Percentiles rank a stretch among this genome's conserved stretches.
Evolutionary conservation across 2,888 invertebrate species (phyloP).

Genomic region (Odontocerum albicorne): DNA sequence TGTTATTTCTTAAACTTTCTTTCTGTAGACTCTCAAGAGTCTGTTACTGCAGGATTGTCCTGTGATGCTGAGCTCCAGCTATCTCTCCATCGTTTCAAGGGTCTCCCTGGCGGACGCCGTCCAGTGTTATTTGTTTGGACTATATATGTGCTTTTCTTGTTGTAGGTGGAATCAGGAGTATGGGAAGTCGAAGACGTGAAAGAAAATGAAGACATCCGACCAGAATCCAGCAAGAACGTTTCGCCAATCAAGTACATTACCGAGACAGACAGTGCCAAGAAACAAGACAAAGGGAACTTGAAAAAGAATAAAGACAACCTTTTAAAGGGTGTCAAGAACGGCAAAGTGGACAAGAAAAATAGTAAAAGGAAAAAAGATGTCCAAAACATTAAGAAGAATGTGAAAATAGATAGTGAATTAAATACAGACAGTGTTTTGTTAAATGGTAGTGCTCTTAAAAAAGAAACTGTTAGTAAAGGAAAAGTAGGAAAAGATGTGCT

Average conservation of each 20-base stretch:
- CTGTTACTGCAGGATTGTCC: no score
- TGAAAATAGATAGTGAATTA: no score
- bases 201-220: conserved; percentile 37
- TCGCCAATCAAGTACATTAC: conserved; percentile 37
- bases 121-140: background rate
- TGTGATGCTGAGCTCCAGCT: no score
- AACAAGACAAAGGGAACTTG: background rate
- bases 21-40: background rate
- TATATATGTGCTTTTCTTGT: background rate
- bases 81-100: no score
- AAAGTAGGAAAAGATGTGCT: no score
- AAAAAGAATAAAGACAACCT: conserved; percentile 9
- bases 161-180: conserved; percentile 37
- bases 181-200: conserved; percentile 45
- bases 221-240: conserved; percentile 43
- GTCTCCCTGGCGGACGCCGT: no score
- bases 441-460: no score
- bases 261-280: conserved; percentile 9
- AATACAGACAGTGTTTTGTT: no score
- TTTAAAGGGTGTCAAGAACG: conserved; percentile 2
- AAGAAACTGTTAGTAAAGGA: no score
- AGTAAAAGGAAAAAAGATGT: background rate
- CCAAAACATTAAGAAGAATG: no score
- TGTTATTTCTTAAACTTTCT: background rate
- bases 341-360: background rate